Conservation (phyloP, 2,888 invertebrate genomes). For the Cheilosia impressa region DNA sequence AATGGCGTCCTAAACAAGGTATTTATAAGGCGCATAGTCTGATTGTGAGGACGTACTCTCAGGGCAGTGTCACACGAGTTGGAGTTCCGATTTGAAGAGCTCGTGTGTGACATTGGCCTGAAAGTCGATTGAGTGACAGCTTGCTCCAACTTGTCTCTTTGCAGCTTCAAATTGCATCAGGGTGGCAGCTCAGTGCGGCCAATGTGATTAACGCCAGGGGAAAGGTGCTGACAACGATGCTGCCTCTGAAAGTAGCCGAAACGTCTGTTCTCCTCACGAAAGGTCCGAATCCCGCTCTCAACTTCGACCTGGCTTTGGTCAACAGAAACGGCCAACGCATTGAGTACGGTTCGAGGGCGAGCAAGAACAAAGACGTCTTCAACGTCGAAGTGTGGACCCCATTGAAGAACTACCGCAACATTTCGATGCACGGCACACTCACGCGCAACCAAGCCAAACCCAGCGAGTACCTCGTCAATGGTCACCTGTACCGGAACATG, state of each 20-base stretch:
- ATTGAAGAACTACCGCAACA: slow-evolving; percentile 80
- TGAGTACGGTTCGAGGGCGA: slow-evolving; percentile 81
- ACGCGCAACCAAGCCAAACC: slow-evolving; percentile 75
- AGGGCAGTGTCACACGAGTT: background rate
- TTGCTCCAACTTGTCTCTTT: background rate
- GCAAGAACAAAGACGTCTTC: slow-evolving; percentile 80
- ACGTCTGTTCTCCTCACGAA: slow-evolving; percentile 79
- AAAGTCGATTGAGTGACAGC: too few species aligned
- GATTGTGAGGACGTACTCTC: background rate
- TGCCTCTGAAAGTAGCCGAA: slow-evolving; percentile 80
- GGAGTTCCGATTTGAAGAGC: too few species aligned
- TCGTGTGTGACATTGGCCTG: too few species aligned
- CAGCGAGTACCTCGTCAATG: slow-evolving; percentile 81
- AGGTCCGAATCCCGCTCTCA: slow-evolving; percentile 78
- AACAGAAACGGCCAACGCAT: slow-evolving; percentile 78
- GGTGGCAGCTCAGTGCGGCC: slow-evolving; percentile 84
- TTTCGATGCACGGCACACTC: slow-evolving; percentile 82
- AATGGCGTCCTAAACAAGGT: slow-evolving; percentile 85
- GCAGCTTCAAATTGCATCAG: slow-evolving; percentile 80
- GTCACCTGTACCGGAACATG: slow-evolving; percentile 83
- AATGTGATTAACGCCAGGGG: slow-evolving; percentile 84
- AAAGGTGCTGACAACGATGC: slow-evolving; percentile 80
- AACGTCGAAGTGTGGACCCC: slow-evolving; percentile 83
- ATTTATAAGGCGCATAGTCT: background rate
- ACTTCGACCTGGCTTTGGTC: slow-evolving; percentile 79